Evolutionary conservation across 1,140 invertebrate species (phyloP).

Genomic region (Plectrocnemia conspersa): DNA sequence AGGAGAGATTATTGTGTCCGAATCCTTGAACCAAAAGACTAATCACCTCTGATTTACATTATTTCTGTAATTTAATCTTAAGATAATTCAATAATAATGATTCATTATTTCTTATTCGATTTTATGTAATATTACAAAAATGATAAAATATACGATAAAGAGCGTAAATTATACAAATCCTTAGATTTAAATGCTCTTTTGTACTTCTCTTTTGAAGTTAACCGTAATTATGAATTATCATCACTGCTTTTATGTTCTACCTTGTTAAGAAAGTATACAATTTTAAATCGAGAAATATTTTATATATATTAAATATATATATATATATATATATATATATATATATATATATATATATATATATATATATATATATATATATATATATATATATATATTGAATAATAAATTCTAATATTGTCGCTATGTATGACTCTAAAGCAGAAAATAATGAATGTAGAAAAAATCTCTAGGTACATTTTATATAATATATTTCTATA

Average conservation of each 20-base stretch:
- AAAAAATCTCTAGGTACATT: too few species aligned
- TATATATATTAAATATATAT: background rate
- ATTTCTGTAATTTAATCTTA: too few species aligned
- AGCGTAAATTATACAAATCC: background rate
- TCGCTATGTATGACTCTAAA: too few species aligned
- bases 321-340: background rate
- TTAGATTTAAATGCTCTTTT: background rate
- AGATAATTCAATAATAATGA: too few species aligned
- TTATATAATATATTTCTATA: too few species aligned
- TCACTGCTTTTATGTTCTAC: background rate
- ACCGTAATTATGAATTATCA: background rate
- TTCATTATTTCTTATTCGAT: too few species aligned
- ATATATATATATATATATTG: background rate
- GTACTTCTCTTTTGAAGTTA: background rate
- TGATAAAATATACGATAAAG: background rate
- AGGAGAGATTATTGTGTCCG: too few species aligned
- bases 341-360: conserved; percentile 1
- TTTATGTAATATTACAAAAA: too few species aligned
- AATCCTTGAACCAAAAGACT: too few species aligned
- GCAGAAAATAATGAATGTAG: too few species aligned
- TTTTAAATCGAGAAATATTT: background rate
- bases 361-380: conserved; percentile 6
- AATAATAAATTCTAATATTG: too few species aligned
- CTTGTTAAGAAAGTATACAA: background rate
- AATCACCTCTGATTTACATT: too few species aligned